These are phyloP conservation scores for Propsilocerus akamusi DNA, from an alignment of 1,140 invertebrate species.

Conservation along the genomic window DNA sequence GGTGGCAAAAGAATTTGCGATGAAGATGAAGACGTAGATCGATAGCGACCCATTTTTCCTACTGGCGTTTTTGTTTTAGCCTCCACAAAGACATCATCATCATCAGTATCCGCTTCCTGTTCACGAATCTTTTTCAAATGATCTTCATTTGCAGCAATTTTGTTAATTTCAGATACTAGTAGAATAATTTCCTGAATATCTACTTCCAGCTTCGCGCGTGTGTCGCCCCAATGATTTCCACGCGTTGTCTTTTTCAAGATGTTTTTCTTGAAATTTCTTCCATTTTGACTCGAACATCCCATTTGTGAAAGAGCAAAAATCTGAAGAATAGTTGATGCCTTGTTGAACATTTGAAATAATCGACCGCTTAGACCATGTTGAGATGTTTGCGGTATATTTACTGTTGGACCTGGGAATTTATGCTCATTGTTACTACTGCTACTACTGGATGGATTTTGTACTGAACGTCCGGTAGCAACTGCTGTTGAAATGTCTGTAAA, in stretches of 20 bases:
- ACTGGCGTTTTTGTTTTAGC: background rate
- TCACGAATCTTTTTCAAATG: slow-evolving; percentile 15
- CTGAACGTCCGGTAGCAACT: too few relatives aligned
- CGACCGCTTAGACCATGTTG: background rate
- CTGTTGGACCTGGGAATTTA: too few relatives aligned
- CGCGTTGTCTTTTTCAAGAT: slow-evolving; percentile 67
- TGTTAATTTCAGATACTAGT: slow-evolving; percentile 11
- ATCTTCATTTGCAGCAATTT: background rate
- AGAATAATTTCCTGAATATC: slow-evolving; percentile 23
- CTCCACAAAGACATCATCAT: slow-evolving; percentile 25
- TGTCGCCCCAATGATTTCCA: slow-evolving; percentile 83
- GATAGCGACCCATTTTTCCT: slow-evolving; percentile 21
- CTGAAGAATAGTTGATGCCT: slow-evolving; percentile 71
- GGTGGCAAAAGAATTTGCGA: slow-evolving; percentile 26
- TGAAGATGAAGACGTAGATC: slow-evolving; percentile 30
- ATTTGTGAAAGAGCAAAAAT: slow-evolving; percentile 86
- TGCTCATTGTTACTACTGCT: too few relatives aligned
- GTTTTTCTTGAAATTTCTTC: slow-evolving; percentile 52
- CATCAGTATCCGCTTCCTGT: slow-evolving; percentile 20
- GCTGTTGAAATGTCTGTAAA: too few relatives aligned
- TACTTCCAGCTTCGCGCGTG: slow-evolving; percentile 81
- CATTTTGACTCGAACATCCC: slow-evolving; percentile 39
- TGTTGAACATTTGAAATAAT: slow-evolving; percentile 41
- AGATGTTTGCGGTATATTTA: background rate
- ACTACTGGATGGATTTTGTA: too few relatives aligned